Evolutionary conservation across 2,888 invertebrate species (phyloP).

Genomic region (Theristus sp.): DNA sequence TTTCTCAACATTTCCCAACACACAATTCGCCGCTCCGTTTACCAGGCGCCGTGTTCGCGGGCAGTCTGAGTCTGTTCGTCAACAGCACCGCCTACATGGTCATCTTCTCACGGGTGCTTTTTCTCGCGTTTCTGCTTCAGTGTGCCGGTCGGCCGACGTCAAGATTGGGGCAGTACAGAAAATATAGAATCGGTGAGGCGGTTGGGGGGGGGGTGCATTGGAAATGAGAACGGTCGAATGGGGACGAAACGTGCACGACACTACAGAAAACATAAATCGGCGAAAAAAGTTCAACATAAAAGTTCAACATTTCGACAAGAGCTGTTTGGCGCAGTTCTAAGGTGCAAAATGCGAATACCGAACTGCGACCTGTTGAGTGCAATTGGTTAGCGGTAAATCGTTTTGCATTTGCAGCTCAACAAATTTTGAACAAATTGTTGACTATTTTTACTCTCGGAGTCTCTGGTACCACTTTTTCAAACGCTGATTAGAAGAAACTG

Average conservation of each 20-base stretch:
- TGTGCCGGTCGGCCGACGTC: conserved; percentile 1
- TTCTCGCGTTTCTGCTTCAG: conserved; percentile 2
- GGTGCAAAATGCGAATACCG: too few relatives aligned
- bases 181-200: neutral
- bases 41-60: neutral
- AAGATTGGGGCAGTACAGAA: neutral
- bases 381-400: too few relatives aligned
- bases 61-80: conserved; percentile 1
- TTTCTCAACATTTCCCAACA: too few relatives aligned
- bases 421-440: too few relatives aligned
- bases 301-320: neutral
- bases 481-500: too few relatives aligned
- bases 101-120: conserved; percentile 1
- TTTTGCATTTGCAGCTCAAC: too few relatives aligned
- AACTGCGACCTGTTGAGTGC: too few relatives aligned
- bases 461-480: too few relatives aligned
- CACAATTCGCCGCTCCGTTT: neutral
- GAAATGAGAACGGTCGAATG: neutral
- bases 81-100: conserved; percentile 1
- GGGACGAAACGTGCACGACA: neutral
- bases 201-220: neutral
- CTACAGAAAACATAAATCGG: too few relatives aligned
- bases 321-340: neutral
- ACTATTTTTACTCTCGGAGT: too few relatives aligned
- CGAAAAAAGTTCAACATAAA: neutral